Base-by-base conservation (phyloP, 2,888 invertebrate species). In the Pediacus dermestoides region DNA sequence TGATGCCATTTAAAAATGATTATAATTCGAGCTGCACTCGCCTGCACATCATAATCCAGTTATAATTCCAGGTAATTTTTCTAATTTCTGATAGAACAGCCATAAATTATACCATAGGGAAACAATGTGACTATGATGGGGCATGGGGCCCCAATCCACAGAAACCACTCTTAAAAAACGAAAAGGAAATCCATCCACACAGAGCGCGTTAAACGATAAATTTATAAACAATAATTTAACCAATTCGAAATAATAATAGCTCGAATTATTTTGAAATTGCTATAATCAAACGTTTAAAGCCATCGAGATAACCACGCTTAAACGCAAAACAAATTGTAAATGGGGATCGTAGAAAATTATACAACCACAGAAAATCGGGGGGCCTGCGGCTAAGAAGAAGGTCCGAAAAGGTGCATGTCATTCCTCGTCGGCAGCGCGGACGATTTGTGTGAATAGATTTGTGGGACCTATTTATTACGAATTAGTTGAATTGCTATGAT, bases 401-500 rank as follows among this genome's bases (percentile, higher is more conserved):
- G 44, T 40, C 45, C 42, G 49, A 52, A 60, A 63, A 61, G 62
- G 60, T 63, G 63, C 66, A 60, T 66, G 66, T 67, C 67, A 66
- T 66, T 66, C 61, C 51, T n/a, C n/a, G n/a, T n/a, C n/a, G n/a
- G n/a, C n/a, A n/a, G n/a, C n/a, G n/a, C 42, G 53, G 57, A 56
- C 61, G 59, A 62, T 64, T 64, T 61, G 13, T 13, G 28, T 28
- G n/a, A 4, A 4, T 26, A 9, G n/a, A 9, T 9, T 26, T 9
- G 62, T 64, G 70, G 45, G 47, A 49, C 70, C 74, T 74, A 74
- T 74, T 74, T 74, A 74, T 75, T 74, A 73, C 70, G 70, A 74
- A 75, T 74, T 75, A 74, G 73, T 71, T 65, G 71, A 71, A 75
- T 74, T 73, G 73, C 74, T 73, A 73, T 74, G 70, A 74, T 74